Conservation (phyloP, 2,888 invertebrate genomes). For the Epinotia nisella region DNA sequence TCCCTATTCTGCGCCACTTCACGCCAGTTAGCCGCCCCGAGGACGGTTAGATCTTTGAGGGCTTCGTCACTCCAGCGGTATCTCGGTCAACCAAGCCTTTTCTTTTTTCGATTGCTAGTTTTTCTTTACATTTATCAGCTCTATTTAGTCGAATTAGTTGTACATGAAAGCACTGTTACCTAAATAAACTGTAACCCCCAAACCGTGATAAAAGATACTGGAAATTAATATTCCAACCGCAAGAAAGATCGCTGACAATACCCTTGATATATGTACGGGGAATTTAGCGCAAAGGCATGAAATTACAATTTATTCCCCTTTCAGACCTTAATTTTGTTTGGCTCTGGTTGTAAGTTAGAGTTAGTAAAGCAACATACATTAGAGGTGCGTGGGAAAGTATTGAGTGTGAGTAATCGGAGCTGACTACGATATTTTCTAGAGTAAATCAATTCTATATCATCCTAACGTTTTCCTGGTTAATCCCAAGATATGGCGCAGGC, state of each 20-base stretch:
- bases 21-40: no score
- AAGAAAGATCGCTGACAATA: constrained; percentile 56
- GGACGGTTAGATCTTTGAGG: no score
- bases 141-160: not conserved
- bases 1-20: no score
- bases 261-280: constrained; percentile 46
- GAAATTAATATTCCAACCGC: constrained; percentile 61
- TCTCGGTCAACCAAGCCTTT: no score
- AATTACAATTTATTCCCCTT: constrained; percentile 41
- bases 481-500: no score
- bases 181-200: constrained; percentile 37
- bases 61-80: no score
- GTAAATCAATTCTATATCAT: no score
- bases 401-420: not conserved
- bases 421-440: not conserved
- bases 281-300: constrained; percentile 41
- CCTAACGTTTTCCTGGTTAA: no score
- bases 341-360: constrained; percentile 23
- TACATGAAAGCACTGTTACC: constrained; percentile 3
- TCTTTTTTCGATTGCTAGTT: no score
- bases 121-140: no score
- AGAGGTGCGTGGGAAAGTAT: constrained; percentile 1
- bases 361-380: constrained; percentile 3
- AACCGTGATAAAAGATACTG: constrained; percentile 57
- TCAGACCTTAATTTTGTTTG: constrained; percentile 40